Conservation (phyloP, 1,140 invertebrate species). For the Drosophila truncata region DNA sequence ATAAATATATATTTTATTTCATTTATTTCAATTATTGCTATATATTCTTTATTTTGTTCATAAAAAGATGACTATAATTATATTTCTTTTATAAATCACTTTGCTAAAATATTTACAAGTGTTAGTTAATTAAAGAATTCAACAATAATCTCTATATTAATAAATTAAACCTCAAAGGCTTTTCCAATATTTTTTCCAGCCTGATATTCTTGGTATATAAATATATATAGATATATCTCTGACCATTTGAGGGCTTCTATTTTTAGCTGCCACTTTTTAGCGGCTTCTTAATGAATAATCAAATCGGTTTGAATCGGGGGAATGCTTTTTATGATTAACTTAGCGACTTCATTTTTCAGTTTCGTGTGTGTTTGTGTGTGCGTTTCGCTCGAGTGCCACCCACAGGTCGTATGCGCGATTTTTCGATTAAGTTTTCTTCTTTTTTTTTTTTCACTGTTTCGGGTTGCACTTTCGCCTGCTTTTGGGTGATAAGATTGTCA, state of each 20-base stretch:
- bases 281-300: slow-evolving; percentile 51
- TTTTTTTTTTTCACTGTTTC: not conserved
- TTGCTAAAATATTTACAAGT: not conserved
- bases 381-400: slow-evolving; percentile 41
- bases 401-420: slow-evolving; percentile 71
- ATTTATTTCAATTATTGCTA: not conserved
- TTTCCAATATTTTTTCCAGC: not conserved
- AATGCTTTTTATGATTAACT: slow-evolving; percentile 69
- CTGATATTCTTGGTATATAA: not conserved
- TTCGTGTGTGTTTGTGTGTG: slow-evolving; percentile 15
- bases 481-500: slow-evolving; percentile 62
- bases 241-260: slow-evolving; percentile 36
- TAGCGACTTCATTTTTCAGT: slow-evolving; percentile 56
- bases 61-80: no score
- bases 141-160: not conserved
- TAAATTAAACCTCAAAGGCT: not conserved
- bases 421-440: slow-evolving; percentile 26
- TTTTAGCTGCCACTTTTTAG: slow-evolving; percentile 62
- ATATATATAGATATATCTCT: not conserved
- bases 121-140: not conserved
- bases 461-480: slow-evolving; percentile 33
- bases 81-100: no score
- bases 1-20: not conserved
- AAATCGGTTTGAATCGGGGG: slow-evolving; percentile 45
- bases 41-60: no score